Percentiles rank a stretch among this genome's conserved stretches.
Evolutionary conservation across 2,113 vertebrate species (phyloP).

Genomic region (Rhinolophus ferrumequinum): DNA sequence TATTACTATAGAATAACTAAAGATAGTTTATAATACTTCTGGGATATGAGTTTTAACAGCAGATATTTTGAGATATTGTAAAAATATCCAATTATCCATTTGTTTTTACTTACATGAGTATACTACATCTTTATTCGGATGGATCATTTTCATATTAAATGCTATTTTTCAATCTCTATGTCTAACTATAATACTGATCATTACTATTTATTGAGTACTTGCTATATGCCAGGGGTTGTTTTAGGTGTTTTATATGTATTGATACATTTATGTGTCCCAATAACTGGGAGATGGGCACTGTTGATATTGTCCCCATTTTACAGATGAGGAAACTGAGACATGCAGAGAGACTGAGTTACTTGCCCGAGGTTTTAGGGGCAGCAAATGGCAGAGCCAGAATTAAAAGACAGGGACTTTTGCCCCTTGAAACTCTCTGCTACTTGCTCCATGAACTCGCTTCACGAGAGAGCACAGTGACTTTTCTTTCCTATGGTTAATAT

Average conservation of each 20-base stretch:
- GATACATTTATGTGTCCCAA: not conserved
- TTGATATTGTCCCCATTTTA: not conserved
- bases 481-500: slow-evolving; percentile 12
- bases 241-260: not conserved
- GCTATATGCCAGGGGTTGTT: not conserved
- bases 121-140: not conserved
- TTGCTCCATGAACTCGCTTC: not conserved
- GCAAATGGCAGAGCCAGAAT: slow-evolving; percentile 1
- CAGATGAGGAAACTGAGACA: slow-evolving; percentile 31
- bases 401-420: not conserved
- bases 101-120: not conserved
- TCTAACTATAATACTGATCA: not conserved
- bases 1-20: slow-evolving; percentile 5
- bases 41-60: slow-evolving; percentile 35
- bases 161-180: not conserved
- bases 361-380: not conserved
- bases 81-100: not conserved
- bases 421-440: not conserved
- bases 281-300: not conserved
- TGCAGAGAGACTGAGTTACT: not conserved
- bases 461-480: not conserved
- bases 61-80: slow-evolving; percentile 14
- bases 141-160: slow-evolving; percentile 26
- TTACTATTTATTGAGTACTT: not conserved
- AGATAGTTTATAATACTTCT: not conserved